Base-by-base conservation (phyloP, 1,140 invertebrate genomes). In the Plectus sambesii region DNA sequence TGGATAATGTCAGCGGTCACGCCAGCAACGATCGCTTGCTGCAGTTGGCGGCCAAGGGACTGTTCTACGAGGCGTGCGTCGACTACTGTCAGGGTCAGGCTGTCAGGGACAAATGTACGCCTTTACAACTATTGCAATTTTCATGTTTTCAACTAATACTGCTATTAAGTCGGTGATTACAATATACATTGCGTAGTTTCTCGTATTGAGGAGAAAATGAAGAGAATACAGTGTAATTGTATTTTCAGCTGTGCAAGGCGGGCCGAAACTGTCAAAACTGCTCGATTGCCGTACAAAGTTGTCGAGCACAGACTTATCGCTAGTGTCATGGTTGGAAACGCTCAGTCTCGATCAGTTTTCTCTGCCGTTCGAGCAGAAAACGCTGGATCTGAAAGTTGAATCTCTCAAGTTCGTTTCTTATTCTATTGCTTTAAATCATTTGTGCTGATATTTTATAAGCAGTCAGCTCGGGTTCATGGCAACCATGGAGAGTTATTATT, bases 61-160 rank as follows among this genome's bases (percentile, higher is more conserved):
- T 94, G 43, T 73, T 96, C 25, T 97, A 94, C 70, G 90, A 96
- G 73, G 85, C 85, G 0, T 94, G 89, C 72, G 87, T 96, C 1
- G 87, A 88, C 69, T 94, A 83, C 72, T 96, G 89, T 62, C 87
- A 93, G 73, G 81, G 83, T 5, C 85, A 87, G 74, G 89, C 88
- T 1, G 85, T 72, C 80, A 2, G 65, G 58, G 78, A 51, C 22
- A 57, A 53, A 25, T 57, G 55, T 60, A 17, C 23, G 24, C 36
- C 15, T 45, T 12, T 1, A 19, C 1, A 9, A 24, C n/a, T 8
- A 3, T 9, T 47, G 12, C 37, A 6, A 17, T 39, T 48, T 59
- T 36, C 22, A 17, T n/a, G n/a, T n/a, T n/a, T n/a, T n/a, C n/a
- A n/a, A n/a, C n/a, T n/a, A n/a, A n/a, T n/a, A n/a, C n/a, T n/a